Base-by-base conservation (phyloP, 2,888 invertebrate species). In the Cephus nigrinus region DNA sequence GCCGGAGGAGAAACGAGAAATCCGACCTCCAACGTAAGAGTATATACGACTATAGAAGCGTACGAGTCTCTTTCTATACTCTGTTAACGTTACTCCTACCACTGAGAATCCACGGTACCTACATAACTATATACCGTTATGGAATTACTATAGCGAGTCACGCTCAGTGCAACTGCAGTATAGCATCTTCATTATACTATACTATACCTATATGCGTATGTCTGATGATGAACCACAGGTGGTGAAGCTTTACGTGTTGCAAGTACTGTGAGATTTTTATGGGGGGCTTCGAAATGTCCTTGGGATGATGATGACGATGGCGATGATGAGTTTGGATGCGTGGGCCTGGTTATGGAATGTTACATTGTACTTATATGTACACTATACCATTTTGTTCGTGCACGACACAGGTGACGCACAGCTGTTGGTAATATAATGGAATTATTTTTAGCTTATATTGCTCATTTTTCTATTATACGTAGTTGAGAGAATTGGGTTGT, bases 1-100 rank as follows among this genome's bases (percentile, higher is more conserved):
- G 81, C 55, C 75, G 79, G 74, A 75, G 69, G 80, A 79, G 81
- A 75, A 82, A 83, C 83, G 79, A 83, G 83, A 55, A 55, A 55
- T 55, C 55, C 55, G 23, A 55, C 23, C 23, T 55, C 23, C 55
- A 9, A 9, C 55, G 55, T 55, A 55, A 55, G 23, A 55, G 23
- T 55, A 40, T 40, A 40, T 23, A 23, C 9, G 55, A 55, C 23
- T 55, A 55, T 55, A 55, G 55, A 23, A 55, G 55, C 55, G 55
- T 55, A 9, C 55, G 55, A 55, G 55, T 55, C 55, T 55, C 55
- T 55, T 55, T 55, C 55, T 55, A 55, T 55, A 55, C 23, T 55
- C 55, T 55, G 55, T 23, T 55, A 55, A 55, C 23, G 23, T 55
- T 55, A 23, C 55, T 55, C 55, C 55, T 55, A 55, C 55, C 55